Evolutionary conservation across 2,888 invertebrate genomes (phyloP).

Genomic region (Drosophila setosimentum): DNA sequence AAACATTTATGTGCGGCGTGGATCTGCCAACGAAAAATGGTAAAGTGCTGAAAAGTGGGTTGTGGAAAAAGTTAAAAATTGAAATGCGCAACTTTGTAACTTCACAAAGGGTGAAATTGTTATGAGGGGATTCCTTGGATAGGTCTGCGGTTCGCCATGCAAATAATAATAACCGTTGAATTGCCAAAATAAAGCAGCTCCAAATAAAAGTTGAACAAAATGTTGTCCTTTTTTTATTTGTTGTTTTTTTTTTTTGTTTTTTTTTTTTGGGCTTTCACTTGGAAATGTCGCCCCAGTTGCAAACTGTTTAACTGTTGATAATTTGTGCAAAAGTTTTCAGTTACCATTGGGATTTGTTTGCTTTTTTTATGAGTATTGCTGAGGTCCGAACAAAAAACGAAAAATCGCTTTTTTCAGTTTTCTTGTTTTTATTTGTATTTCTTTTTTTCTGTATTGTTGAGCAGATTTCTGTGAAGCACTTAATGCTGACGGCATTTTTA

Average conservation of each 20-base stretch:
- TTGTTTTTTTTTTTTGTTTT: conserved; percentile 5
- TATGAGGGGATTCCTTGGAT: conserved; percentile 45
- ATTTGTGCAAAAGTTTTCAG: conserved; percentile 68
- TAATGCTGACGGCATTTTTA: conserved; percentile 70
- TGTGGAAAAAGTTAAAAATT: conserved; percentile 38
- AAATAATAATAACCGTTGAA: conserved; percentile 74
- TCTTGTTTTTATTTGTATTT: conserved; percentile 6
- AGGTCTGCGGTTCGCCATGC: conserved; percentile 52
- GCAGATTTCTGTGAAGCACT: conserved; percentile 46
- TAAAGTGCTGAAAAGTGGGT: conserved; percentile 31
- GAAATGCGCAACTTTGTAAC: conserved; percentile 48
- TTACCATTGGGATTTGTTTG: conserved; percentile 41
- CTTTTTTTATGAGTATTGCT: conserved; percentile 7
- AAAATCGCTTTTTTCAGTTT: conserved; percentile 4
- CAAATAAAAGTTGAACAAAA: conserved; percentile 57
- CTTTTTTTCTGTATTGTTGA: conserved; percentile 26
- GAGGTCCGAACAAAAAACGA: background rate
- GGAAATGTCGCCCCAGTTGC: conserved; percentile 63
- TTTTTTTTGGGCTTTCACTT: conserved; percentile 41
- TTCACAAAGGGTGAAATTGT: conserved; percentile 51
- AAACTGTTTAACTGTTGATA: conserved; percentile 68
- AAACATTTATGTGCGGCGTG: background rate
- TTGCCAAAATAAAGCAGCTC: conserved; percentile 57
- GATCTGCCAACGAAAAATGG: background rate
- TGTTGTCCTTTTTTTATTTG: conserved; percentile 46